Conservation (phyloP, 2,113 vertebrate genomes). For the Fulica atra region DNA sequence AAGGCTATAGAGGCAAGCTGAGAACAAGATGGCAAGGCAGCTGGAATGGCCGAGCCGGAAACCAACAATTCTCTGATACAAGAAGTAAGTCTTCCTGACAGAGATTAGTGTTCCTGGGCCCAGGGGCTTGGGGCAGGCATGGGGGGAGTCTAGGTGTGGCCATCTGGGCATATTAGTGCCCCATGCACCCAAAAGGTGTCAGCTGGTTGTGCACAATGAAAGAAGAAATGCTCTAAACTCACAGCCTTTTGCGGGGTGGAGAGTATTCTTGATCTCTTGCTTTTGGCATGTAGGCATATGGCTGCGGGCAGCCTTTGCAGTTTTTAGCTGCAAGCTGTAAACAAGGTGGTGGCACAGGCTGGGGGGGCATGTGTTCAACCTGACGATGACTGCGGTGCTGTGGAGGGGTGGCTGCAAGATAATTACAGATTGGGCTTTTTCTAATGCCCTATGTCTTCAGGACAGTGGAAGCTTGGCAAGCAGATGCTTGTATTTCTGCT, state of each 20-base stretch:
- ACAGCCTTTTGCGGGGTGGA: fast-evolving
- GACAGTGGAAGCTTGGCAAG: no score
- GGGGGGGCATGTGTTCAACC: fast-evolving
- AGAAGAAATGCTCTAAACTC: neutral
- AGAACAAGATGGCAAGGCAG: fast-evolving
- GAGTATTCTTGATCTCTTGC: fast-evolving
- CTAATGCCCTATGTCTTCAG: fast-evolving
- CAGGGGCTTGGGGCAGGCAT: fast-evolving
- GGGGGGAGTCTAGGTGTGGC: neutral
- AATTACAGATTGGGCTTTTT: neutral
- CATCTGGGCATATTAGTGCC: neutral
- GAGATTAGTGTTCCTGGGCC: neutral
- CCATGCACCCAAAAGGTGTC: neutral
- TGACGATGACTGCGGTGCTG: no score
- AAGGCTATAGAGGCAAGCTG: fast-evolving
- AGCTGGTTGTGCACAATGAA: neutral
- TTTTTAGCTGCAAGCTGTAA: neutral
- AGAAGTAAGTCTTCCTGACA: fast-evolving
- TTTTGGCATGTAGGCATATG: fast-evolving
- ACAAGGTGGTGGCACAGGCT: fast-evolving
- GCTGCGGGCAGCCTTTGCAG: neutral
- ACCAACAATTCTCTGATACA: fast-evolving
- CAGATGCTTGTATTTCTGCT: neutral
- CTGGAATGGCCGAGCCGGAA: fast-evolving
- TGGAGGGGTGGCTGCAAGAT: no score